Evolutionary conservation across 2,888 invertebrate genomes (phyloP).

Genomic region (Callinectes sapidus): DNA sequence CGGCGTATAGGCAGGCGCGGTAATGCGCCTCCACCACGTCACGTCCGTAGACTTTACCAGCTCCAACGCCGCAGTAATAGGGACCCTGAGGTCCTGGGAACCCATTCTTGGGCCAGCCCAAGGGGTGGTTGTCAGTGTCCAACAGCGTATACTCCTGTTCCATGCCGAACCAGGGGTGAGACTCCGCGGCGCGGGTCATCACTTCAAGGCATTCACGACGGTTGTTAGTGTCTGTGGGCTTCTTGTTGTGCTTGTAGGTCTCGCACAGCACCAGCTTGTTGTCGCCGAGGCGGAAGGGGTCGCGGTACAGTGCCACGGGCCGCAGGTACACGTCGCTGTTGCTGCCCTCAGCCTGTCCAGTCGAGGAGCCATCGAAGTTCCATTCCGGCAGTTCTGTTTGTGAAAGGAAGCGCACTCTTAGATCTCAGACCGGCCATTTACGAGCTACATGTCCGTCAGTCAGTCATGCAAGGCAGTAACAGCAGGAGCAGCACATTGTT

Average conservation of each 20-base stretch:
- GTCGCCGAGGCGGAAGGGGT: conserved; percentile 78
- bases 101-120: conserved; percentile 95
- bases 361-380: conserved; percentile 76
- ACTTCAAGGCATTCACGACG: conserved; percentile 76
- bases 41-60: conserved; percentile 94
- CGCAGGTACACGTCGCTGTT: conserved; percentile 77
- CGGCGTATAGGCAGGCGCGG: conserved; percentile 94
- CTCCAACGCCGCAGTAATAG: conserved; percentile 98
- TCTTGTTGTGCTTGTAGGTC: conserved; percentile 79
- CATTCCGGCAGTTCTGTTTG: conserved; percentile 75
- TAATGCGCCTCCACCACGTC: conserved; percentile 98
- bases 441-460: background rate
- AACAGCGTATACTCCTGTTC: conserved; percentile 94
- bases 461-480: background rate
- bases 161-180: conserved; percentile 93
- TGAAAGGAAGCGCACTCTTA: background rate
- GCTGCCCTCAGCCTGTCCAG: conserved; percentile 75
- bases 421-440: background rate
- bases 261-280: conserved; percentile 90
- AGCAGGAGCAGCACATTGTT: background rate
- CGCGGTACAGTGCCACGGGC: conserved; percentile 78
- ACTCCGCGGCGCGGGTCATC: conserved; percentile 81
- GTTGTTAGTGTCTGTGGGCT: conserved; percentile 76
- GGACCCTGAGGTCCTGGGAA: conserved; percentile 97
- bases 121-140: conserved; percentile 89